Evolutionary conservation across 2,797 vertebrate genomes (phyloP).

Genomic region (Sebastiscus tertius): DNA sequence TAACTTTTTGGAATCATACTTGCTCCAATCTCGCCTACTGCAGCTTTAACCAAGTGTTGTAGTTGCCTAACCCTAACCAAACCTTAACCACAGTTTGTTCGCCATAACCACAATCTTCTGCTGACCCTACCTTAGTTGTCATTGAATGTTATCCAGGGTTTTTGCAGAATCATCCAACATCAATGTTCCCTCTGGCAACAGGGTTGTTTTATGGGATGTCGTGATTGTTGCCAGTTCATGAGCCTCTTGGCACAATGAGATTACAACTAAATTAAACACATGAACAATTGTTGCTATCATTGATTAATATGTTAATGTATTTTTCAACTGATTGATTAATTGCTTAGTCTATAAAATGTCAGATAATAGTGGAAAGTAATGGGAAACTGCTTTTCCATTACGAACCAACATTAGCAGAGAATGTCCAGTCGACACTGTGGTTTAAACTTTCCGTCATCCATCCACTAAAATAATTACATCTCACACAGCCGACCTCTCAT

Average conservation of each 20-base stretch:
- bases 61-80: background rate
- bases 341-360: background rate
- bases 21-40: too few relatives aligned
- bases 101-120: conserved; percentile 1
- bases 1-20: too few relatives aligned
- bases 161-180: background rate
- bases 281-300: background rate
- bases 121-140: background rate
- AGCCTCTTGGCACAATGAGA: background rate
- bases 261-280: conserved; percentile 2
- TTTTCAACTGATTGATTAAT: background rate
- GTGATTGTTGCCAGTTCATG: background rate
- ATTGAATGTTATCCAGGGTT: background rate
- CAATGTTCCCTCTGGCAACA: background rate
- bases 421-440: background rate
- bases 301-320: background rate
- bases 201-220: background rate
- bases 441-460: background rate
- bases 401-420: background rate
- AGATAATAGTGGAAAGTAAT: background rate
- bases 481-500: background rate
- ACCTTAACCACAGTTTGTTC: conserved; percentile 1
- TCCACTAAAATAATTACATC: background rate
- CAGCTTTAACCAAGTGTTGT: background rate
- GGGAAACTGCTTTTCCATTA: background rate